These are phyloP conservation scores for Typhlomys cinereus DNA, from an alignment of 2,113 vertebrate species.

Conservation along the genomic window DNA sequence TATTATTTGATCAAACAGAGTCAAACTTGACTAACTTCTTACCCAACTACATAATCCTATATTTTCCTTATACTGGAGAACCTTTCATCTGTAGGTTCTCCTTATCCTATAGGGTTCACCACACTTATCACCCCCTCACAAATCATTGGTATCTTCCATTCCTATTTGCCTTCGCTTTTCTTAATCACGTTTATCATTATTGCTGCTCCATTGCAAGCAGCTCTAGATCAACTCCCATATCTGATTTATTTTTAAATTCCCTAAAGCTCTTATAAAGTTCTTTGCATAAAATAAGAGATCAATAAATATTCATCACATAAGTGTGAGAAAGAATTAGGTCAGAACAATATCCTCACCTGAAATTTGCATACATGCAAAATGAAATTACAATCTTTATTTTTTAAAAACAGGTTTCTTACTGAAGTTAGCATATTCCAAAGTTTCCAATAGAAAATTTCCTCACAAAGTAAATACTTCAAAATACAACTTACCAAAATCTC, in stretches of 20 bases:
- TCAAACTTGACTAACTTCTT: not conserved
- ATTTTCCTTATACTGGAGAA: not conserved
- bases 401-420: not conserved
- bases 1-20: not conserved
- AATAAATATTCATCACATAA: constrained; percentile 13
- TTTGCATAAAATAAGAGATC: not conserved
- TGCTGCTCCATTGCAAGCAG: not conserved
- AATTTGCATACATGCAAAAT: constrained; percentile 20
- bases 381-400: not conserved
- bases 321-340: not conserved
- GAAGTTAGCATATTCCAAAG: not conserved
- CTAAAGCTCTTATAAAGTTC: not conserved
- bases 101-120: not conserved
- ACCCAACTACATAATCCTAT: not conserved
- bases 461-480: not conserved
- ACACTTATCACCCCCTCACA: not conserved
- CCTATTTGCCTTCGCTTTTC: not conserved
- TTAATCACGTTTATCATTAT: not conserved
- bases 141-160: not conserved
- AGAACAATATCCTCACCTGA: not conserved
- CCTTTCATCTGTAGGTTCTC: not conserved
- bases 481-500: too few relatives aligned
- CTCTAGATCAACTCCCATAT: not conserved
- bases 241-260: not conserved
- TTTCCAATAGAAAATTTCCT: not conserved